A percentile compares a stretch with the other conserved stretches of the same genome.
Conservation (phyloP, 37 sponge, comb jelly and placozoan species). For the Geodia barretti region DNA sequence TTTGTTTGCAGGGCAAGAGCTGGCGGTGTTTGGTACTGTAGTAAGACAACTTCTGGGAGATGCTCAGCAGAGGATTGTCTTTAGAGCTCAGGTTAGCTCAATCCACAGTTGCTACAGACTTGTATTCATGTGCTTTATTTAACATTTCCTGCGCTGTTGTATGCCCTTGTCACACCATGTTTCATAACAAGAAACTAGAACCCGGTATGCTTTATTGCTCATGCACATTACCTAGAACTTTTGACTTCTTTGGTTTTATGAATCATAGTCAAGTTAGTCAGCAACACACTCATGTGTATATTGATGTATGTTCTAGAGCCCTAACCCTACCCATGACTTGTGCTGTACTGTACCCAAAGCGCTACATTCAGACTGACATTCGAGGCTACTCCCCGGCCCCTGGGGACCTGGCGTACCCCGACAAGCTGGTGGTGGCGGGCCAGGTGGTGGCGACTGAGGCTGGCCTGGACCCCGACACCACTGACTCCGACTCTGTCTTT, state of each 20-base stretch:
- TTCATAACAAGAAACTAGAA: too few species aligned
- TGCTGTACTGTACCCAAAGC: constrained; percentile 20
- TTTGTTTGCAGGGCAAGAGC: constrained; percentile 54
- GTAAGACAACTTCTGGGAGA: constrained; percentile 88
- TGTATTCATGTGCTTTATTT: too few species aligned
- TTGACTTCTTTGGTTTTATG: too few species aligned
- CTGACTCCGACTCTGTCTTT: constrained; percentile 77
- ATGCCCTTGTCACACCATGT: too few species aligned
- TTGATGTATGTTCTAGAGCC: not conserved
- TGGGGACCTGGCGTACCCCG: constrained; percentile 98
- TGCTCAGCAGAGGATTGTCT: constrained; percentile 94
- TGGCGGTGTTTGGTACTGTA: constrained; percentile 78
- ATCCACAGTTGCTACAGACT: not conserved
- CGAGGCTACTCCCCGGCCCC: constrained; percentile 82
- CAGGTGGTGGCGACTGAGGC: constrained; percentile 28
- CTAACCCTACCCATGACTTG: too few species aligned
- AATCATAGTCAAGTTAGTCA: too few species aligned
- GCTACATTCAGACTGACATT: constrained; percentile 90
- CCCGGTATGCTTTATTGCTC: too few species aligned
- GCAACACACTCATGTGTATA: not conserved
- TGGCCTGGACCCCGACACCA: not conserved
- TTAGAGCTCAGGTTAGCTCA: constrained; percentile 83
- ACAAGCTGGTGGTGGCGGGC: constrained; percentile 82
- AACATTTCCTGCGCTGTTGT: too few species aligned
- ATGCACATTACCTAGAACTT: not conserved